Evolutionary conservation across 1,140 invertebrate species (phyloP), one percentile per base, ranked within the genome.

Genomic region (Elymnias hypermnestra): DNA sequence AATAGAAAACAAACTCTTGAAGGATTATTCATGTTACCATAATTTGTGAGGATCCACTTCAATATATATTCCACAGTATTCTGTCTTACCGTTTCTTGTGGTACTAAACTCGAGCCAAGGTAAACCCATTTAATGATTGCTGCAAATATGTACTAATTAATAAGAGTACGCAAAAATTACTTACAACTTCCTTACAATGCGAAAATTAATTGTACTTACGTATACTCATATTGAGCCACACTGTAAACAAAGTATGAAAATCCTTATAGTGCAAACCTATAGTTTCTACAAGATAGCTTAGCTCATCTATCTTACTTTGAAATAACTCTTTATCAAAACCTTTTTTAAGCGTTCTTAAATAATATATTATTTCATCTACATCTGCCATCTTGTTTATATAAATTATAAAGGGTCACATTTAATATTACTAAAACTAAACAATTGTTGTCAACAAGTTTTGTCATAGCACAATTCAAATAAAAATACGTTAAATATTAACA

Each of bases 221-320:
- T 67, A 84, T 81, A 44, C 47, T 70, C 50, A 84, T 72, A 58
- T 84, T 84, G 33, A 84, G 43, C 81, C 81, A 84, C 46, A 83
- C 43, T 69, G 72, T 83, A 46, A 84, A 79, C 25, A 84, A 57
- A 41, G 59, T 72, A 19, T 83, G 71, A 38, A 84, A 84, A 38
- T 81, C 67, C 10, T 71, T 58, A 26, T 75, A 68, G 19, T 66
- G 44, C 29, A 84, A 59, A 2, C 68, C 67, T 38, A 23, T 35
- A n/a, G 49, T 70, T 42, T 79, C 71, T 21, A 65, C 68, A 35
- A 64, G 43, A 41, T 65, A 58, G 10, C 66, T 59, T 8, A 84
- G 53, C 51, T 81, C 72, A 18, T 81, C 62, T 5, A 84, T 63
- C 57, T 83, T 78, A 42, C 56, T 68, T 46, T 79, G 69, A 57